Base-by-base conservation (phyloP, 2,797 vertebrate species). In the Argentina silus region DNA sequence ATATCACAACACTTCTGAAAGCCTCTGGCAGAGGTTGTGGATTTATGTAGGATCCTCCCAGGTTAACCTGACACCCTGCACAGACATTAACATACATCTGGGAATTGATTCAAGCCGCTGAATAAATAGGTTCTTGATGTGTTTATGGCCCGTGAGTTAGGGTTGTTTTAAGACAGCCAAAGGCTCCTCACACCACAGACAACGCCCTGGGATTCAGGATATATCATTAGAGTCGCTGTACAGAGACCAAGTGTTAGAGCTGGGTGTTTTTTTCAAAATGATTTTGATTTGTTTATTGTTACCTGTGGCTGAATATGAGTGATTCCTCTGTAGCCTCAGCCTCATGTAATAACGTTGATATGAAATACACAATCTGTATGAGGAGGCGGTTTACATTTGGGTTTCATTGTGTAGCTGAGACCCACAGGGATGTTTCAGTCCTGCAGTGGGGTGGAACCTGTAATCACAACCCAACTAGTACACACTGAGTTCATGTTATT, bases 21-120 rank as follows among this genome's bases (percentile, higher is more conserved):
- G 47, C 47, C 19, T 19, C 70, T 78, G 70, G 70, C 63, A 50
- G 63, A 44, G 70, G 50, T 44, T 61, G 55, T 68, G 60, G 53
- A 53, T 7, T 70, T 80, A 62, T 60, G 55, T 55, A 36, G 56
- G 48, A 9, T 68, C 51, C 66, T 14, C 45, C 47, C 47, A 17
- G 3, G 42, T 60, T 53, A 47, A 73, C 62, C 43, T 45, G 53
- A 67, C 53, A 56, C 63, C 43, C 50, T 23, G 17, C 14, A n/a
- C 42, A 64, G 42, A 48, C 67, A 10, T 60, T 17, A 51, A 64
- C 27, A 23, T 3, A 23, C 11, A 61, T 14, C 14, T 21, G 69
- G 69, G 69, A 51, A 71, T 61, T 50, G 6, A 59, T 70, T 57
- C 57, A 23, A n/a, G 6, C 21, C 36, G 69, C 21, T n/a, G 9